phyloP scores from a whole-genome alignment of 2,888 invertebrate genomes.

The Euzophera pinguis region DNA sequence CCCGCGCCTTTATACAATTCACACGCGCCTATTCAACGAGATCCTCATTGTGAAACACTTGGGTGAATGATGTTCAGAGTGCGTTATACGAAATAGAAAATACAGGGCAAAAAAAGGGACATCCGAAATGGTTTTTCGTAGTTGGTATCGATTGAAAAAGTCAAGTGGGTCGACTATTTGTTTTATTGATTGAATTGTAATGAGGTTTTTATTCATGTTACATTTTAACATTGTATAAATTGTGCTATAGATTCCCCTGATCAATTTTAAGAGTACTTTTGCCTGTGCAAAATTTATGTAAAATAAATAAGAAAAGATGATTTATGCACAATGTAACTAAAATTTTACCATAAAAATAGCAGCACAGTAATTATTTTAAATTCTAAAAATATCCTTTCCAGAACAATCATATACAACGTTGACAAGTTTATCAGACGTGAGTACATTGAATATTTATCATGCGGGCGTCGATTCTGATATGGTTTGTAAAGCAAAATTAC shows the following conservation, averaged over 20 bases:
- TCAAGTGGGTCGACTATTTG: not conserved
- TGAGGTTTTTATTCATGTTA: not conserved
- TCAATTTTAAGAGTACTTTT: no score
- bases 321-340: no score
- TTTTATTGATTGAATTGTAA: constrained; percentile 6
- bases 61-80: constrained; percentile 2
- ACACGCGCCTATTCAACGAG: constrained; percentile 6
- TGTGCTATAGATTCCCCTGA: no score
- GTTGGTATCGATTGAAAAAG: constrained; percentile 1
- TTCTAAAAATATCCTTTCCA: no score
- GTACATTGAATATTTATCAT: no score
- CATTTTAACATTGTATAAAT: not conserved
- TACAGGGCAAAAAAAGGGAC: constrained; percentile 5
- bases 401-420: no score
- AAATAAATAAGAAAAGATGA: no score
- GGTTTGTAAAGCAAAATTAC: not conserved
- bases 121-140: not conserved
- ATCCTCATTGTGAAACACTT: constrained; percentile 9
- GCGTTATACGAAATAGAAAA: constrained; percentile 4
- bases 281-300: no score
- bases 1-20: constrained; percentile 7
- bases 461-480: not conserved
- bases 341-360: no score
- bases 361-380: no score
- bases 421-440: no score